Evolutionary conservation across 2,888 invertebrate species (phyloP).

Genomic region (Brenthis ino): DNA sequence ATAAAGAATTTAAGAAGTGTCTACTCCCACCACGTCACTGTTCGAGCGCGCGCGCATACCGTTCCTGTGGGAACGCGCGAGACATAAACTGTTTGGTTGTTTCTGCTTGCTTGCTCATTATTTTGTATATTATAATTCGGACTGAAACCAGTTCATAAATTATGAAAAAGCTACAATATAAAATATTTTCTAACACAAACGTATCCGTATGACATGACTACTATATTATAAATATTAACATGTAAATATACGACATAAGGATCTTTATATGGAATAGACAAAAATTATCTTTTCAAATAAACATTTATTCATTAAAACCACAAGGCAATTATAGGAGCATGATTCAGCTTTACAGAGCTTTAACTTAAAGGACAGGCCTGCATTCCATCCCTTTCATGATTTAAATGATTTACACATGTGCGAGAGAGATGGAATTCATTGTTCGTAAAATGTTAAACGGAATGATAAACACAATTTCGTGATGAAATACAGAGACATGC

Average conservation of each 20-base stretch:
- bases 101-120: slow-evolving; percentile 78
- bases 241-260: no score
- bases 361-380: slow-evolving; percentile 59
- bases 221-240: no score
- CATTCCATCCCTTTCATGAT: slow-evolving; percentile 60
- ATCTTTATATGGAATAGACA: not conserved
- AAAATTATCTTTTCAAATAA: slow-evolving; percentile 39
- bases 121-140: slow-evolving; percentile 80
- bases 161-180: not conserved
- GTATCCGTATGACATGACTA: no score
- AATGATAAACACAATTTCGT: slow-evolving; percentile 80
- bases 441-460: slow-evolving; percentile 80
- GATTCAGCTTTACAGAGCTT: slow-evolving; percentile 69
- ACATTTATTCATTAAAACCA: slow-evolving; percentile 54
- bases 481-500: slow-evolving; percentile 71
- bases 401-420: slow-evolving; percentile 46
- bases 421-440: slow-evolving; percentile 63
- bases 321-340: slow-evolving; percentile 63
- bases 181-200: not conserved
- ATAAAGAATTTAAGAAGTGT: slow-evolving; percentile 7
- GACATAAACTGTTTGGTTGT: slow-evolving; percentile 81
- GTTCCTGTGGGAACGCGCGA: slow-evolving; percentile 81
- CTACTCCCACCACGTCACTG: slow-evolving; percentile 50
- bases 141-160: slow-evolving; percentile 31
- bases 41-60: slow-evolving; percentile 66